Percentiles rank a stretch among this genome's conserved stretches.
Evolutionary conservation across 2,797 vertebrate genomes (phyloP).

Genomic region (Ptychadena robeensis): DNA sequence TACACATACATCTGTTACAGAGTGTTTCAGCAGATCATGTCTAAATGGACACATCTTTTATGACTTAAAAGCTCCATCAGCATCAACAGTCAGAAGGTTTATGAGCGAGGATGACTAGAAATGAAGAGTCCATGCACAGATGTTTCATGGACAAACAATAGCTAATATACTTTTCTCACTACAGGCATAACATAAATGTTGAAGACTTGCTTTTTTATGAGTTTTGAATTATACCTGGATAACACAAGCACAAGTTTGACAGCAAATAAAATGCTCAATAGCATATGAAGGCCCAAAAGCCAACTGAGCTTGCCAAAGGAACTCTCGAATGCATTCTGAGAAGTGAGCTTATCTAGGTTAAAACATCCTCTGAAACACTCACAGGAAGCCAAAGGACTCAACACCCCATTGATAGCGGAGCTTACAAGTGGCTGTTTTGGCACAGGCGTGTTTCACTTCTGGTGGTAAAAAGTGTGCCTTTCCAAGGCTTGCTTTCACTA

Average conservation of each 20-base stretch:
- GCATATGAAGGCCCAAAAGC: neutral
- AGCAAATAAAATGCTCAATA: neutral
- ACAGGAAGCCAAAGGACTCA: conserved; percentile 52
- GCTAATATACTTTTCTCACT: too few relatives aligned
- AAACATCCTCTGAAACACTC: conserved; percentile 45
- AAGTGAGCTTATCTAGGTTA: conserved; percentile 34
- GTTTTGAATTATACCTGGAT: neutral
- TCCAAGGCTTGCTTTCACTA: neutral
- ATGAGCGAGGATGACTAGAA: too few relatives aligned
- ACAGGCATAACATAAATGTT: neutral
- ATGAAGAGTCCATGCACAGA: too few relatives aligned
- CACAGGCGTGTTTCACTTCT: conserved; percentile 12
- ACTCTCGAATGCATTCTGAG: conserved; percentile 18
- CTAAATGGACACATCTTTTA: too few relatives aligned
- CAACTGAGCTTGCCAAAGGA: conserved; percentile 3
- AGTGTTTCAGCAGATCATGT: too few relatives aligned
- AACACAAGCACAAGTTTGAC: neutral
- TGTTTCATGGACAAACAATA: too few relatives aligned
- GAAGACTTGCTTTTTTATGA: neutral
- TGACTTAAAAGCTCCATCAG: too few relatives aligned
- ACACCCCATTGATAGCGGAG: conserved; percentile 51
- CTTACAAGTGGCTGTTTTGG: conserved; percentile 27
- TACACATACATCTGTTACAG: too few relatives aligned
- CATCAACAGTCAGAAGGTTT: too few relatives aligned
- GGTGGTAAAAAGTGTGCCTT: neutral